Conservation (phyloP, 2,888 invertebrate species). For the Peribatodes rhomboidaria region DNA sequence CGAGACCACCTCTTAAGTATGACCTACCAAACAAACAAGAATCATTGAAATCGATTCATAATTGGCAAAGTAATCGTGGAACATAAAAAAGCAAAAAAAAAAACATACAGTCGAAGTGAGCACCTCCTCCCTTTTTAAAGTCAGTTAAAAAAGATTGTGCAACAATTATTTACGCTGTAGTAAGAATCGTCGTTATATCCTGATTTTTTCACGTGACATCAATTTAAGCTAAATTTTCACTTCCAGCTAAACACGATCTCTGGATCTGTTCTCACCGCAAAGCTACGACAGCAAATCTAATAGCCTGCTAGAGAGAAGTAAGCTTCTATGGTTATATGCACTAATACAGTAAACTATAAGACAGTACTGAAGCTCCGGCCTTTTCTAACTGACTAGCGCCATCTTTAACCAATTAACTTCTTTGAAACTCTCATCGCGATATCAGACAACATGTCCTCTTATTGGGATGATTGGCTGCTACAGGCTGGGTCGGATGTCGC, state of each 20-base stretch:
- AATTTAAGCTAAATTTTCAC: not conserved
- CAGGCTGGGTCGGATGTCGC: no score
- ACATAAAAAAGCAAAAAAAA: no score
- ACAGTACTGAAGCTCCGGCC: not conserved
- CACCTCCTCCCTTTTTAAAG: no score
- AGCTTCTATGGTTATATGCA: slow-evolving; percentile 19
- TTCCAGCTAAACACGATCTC: not conserved
- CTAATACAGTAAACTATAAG: not conserved
- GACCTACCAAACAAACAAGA: no score
- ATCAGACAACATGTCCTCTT: not conserved
- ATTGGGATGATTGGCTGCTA: not conserved
- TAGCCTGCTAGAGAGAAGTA: slow-evolving; percentile 1
- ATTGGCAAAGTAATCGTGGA: no score
- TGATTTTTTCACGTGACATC: no score
- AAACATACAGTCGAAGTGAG: no score
- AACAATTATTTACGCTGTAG: not conserved
- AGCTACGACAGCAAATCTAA: slow-evolving; percentile 37
- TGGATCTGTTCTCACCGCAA: slow-evolving; percentile 9
- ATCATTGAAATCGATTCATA: no score
- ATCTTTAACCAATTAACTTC: not conserved
- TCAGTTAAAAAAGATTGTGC: no score
- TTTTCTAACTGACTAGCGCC: not conserved
- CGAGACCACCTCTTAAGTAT: no score
- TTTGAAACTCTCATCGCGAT: not conserved
- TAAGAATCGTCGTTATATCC: no score